Percentiles rank a stretch among this genome's conserved stretches.
phyloP scores from a whole-genome alignment of 2,888 invertebrate species.

The Pollenia angustigena region DNA sequence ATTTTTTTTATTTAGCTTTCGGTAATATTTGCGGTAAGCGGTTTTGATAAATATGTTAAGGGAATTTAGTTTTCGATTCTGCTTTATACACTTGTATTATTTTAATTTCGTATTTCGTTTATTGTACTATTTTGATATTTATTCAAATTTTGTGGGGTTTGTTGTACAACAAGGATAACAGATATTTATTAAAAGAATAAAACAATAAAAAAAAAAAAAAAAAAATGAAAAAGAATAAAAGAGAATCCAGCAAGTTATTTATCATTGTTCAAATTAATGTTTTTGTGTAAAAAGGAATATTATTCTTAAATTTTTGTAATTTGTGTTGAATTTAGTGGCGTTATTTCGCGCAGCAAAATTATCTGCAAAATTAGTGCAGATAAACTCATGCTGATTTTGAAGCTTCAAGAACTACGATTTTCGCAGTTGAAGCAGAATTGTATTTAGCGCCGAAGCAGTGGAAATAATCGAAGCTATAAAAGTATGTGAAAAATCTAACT shows the following conservation, averaged over 20 bases:
- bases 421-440: no score
- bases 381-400: no score
- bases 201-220: neutral
- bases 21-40: slow-evolving; percentile 57
- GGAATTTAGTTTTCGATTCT: slow-evolving; percentile 65
- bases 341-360: no score
- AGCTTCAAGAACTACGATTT: no score
- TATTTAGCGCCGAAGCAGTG: no score
- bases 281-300: neutral
- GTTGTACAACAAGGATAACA: neutral
- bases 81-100: slow-evolving; percentile 8
- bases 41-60: slow-evolving; percentile 69
- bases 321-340: neutral
- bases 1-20: slow-evolving; percentile 15
- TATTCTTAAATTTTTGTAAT: neutral
- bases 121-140: slow-evolving; percentile 53
- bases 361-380: no score
- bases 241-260: slow-evolving; percentile 44
- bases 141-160: slow-evolving; percentile 65
- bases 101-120: neutral
- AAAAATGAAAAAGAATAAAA: neutral
- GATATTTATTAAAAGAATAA: neutral
- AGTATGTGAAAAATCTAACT: no score
- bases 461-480: no score
- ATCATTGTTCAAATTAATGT: slow-evolving; percentile 53